Base-by-base conservation (phyloP, 2,797 vertebrate genomes). In the Rhabdomys pumilio region DNA sequence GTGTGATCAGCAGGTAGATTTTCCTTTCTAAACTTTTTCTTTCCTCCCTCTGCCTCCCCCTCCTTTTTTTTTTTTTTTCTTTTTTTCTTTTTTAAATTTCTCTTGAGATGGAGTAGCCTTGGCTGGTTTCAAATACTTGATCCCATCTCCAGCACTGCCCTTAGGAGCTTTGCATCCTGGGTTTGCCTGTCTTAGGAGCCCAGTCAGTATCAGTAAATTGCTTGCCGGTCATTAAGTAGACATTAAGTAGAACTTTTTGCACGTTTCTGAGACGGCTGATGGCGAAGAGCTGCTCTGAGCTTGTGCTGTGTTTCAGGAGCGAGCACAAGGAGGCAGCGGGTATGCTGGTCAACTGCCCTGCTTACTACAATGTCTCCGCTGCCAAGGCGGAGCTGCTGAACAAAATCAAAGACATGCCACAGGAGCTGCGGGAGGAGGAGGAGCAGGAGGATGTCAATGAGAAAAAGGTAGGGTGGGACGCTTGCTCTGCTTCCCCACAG, bases 361-460 rank as follows among this genome's bases (percentile, higher is more conserved):
- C 98, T 31, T 99, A 99, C 94, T 99, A 98, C 91, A 98, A 10
- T 0, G 97, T 98, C 91, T 99, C 99, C 34, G 98, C 98, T 2
- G 98, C 98, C 76, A 99, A 99, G 97, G 98, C 98, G 4, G 98
- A 97, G 6, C 87, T 98, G 79, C 98, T 99, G 95, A 98, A 98
- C 93, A 98, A 98, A 85, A 98, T 98, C 93, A 98, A 96, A 97
- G 97, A 97, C n/a, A 98, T 98, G 97, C 98, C 99, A 5, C 98
- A 98, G 1, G 98, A 99, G 95, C 92, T 89, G 89, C 84, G 97
- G 0, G 98, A 99, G 38, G 98, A 99, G 44, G 98, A 99, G 0
- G 98, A 99, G 61, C 97, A 98, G 61, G 95, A 97, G 85, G 99
- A 99, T 92, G 97, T 99, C 83, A 99, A 99, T 15, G 98, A 98